These are phyloP conservation scores for Hypotaenidia okinawae DNA, from an alignment of 2,797 vertebrate species.

Conservation along the genomic window DNA sequence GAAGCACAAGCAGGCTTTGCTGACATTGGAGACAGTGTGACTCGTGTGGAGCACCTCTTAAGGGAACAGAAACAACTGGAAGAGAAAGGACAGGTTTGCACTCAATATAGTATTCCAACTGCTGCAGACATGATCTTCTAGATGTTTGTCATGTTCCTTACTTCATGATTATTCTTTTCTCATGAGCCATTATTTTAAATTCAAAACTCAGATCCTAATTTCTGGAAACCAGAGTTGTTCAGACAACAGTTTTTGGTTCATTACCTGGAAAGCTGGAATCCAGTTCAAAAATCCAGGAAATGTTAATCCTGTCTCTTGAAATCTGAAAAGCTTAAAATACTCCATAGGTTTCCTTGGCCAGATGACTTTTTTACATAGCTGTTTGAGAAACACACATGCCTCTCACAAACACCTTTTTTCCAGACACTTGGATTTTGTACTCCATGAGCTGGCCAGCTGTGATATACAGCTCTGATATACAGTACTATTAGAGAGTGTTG, in stretches of 20 bases:
- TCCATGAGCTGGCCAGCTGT: not conserved
- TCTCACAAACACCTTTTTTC: not conserved
- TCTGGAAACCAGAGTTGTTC: not conserved
- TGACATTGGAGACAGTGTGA: slow-evolving; percentile 85
- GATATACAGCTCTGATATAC: not conserved
- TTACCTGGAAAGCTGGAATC: not conserved
- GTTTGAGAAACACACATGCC: not conserved
- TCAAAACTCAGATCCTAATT: not conserved
- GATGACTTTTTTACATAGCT: not conserved
- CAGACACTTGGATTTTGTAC: not conserved
- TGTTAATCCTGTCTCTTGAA: not conserved
- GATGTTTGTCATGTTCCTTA: not conserved
- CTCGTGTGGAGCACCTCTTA: slow-evolving; percentile 85
- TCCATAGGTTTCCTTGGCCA: not conserved
- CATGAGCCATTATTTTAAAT: not conserved
- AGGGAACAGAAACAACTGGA: slow-evolving; percentile 86
- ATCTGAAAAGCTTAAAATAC: not conserved
- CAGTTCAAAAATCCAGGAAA: not conserved
- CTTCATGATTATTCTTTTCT: not conserved
- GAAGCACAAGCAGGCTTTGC: slow-evolving; percentile 80
- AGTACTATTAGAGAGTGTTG: not conserved
- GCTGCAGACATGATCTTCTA: not conserved
- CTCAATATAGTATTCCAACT: not conserved
- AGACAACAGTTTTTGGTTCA: not conserved
- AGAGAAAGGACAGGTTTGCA: slow-evolving; percentile 87